Conservation (phyloP, 2,113 vertebrate species). For the Promerops cafer region DNA sequence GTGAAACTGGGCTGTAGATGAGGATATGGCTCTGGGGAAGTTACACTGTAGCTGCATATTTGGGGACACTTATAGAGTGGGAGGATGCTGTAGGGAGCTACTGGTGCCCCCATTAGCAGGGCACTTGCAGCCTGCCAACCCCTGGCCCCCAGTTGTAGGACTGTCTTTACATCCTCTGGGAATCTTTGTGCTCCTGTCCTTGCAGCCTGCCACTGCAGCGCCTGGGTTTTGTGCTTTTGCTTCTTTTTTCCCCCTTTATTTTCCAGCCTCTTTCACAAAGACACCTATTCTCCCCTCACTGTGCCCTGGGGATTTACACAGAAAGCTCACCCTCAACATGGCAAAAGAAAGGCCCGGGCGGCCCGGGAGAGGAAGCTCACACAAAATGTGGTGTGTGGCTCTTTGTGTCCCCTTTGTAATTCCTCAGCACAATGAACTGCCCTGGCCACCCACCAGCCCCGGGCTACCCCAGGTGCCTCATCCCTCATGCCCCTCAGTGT, state of each 20-base stretch:
- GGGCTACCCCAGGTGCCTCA: not conserved
- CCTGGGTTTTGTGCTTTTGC: not conserved
- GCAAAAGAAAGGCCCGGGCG: constrained; percentile 18
- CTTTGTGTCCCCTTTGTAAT: constrained; percentile 57
- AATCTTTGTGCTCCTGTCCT: not conserved
- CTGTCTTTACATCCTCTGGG: not conserved
- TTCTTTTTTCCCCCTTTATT: not conserved
- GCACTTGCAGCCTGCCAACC: not conserved
- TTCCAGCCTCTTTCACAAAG: constrained; percentile 41
- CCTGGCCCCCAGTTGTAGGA: not conserved
- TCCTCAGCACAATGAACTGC: constrained; percentile 39
- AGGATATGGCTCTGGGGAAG: not conserved
- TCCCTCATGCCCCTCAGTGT: rapidly evolving
- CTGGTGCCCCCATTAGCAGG: not conserved
- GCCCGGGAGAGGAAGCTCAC: constrained; percentile 27
- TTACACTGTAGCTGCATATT: not conserved
- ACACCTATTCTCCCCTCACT: constrained; percentile 7
- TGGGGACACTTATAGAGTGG: rapidly evolving
- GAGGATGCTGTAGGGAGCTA: not conserved
- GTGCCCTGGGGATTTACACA: not conserved
- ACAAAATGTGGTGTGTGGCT: constrained; percentile 42
- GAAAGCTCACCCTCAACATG: constrained; percentile 8
- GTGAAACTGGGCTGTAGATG: not conserved
- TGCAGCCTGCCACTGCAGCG: not conserved
- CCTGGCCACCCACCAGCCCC: constrained; percentile 7